Percentiles rank a stretch among this genome's conserved stretches.
Conservation (phyloP, 1,140 invertebrate species). For the Notospermus geniculatus region DNA sequence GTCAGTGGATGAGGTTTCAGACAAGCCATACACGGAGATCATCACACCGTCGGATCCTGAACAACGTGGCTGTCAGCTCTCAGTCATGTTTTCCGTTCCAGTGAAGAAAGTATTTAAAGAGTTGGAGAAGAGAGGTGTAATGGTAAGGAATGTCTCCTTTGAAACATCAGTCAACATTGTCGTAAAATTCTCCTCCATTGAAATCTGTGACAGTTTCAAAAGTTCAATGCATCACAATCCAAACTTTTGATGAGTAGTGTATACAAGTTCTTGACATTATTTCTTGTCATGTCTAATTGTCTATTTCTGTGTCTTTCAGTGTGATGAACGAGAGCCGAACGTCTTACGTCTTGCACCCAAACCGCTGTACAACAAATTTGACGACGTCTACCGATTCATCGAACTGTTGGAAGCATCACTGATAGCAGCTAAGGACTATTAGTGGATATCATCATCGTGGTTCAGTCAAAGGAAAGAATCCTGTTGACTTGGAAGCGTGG, state of each 20-base stretch:
- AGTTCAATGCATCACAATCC: too few species aligned
- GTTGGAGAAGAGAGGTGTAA: slow-evolving; percentile 58
- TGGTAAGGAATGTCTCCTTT: slow-evolving; percentile 53
- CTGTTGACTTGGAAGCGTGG: too few species aligned
- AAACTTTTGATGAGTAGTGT: not conserved
- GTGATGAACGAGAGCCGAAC: slow-evolving; percentile 60
- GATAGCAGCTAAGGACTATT: slow-evolving; percentile 23
- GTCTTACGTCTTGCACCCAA: slow-evolving; percentile 61
- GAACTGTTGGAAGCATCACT: slow-evolving; percentile 34
- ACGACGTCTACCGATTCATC: slow-evolving; percentile 57
- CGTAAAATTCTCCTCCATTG: too few species aligned
- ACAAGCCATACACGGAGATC: slow-evolving; percentile 47
- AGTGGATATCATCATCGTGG: not conserved
- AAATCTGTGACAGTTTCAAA: too few species aligned
- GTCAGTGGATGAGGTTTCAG: not conserved
- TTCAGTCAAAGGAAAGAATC: too few species aligned
- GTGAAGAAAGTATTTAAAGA: slow-evolving; percentile 56
- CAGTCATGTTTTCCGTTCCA: slow-evolving; percentile 53
- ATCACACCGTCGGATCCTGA: slow-evolving; percentile 60
- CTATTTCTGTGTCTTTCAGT: slow-evolving; percentile 49
- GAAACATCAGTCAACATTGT: too few species aligned
- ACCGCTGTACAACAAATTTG: slow-evolving; percentile 63
- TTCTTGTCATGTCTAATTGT: too few species aligned
- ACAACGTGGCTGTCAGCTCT: slow-evolving; percentile 62
- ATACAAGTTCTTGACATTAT: too few species aligned